Conservation (phyloP, 2,113 vertebrate species). For the Pandion haliaetus region DNA sequence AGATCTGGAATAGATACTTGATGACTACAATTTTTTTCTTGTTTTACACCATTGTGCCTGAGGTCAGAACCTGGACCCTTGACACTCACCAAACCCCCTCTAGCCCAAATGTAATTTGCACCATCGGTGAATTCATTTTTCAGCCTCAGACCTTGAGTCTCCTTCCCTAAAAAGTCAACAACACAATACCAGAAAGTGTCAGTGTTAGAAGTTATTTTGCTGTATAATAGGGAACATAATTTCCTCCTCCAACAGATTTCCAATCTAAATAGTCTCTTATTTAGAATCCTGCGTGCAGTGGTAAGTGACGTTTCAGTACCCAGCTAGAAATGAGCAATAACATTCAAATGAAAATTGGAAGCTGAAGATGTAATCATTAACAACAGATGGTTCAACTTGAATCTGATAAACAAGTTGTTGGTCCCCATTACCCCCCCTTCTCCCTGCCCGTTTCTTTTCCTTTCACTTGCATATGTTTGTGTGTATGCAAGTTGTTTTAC, state of each 20-base stretch:
- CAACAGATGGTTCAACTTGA: conserved; percentile 77
- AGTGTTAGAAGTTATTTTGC: conserved; percentile 20
- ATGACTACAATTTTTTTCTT: background rate
- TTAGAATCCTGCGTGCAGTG: conserved; percentile 59
- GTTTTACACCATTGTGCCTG: background rate
- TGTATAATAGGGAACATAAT: conserved; percentile 57
- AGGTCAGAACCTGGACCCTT: background rate
- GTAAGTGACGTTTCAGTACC: conserved; percentile 47
- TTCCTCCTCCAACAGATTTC: conserved; percentile 69
- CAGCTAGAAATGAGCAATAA: conserved; percentile 78
- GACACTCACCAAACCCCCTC: background rate
- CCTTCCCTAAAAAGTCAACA: background rate
- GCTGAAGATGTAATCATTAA: conserved; percentile 79
- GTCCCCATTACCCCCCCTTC: background rate
- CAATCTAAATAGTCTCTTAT: conserved; percentile 66
- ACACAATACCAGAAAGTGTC: background rate
- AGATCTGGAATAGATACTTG: background rate
- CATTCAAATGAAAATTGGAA: conserved; percentile 80
- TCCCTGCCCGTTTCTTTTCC: background rate
- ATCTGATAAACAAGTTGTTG: conserved; percentile 74
- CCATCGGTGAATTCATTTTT: background rate
- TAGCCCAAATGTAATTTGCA: background rate
- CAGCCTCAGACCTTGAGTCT: background rate
- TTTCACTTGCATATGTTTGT: background rate
- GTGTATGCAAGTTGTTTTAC: background rate